A percentile compares a stretch with the other conserved stretches of the same genome.
Conservation (phyloP, 2,113 vertebrate genomes). For the Octodon degus region DNA sequence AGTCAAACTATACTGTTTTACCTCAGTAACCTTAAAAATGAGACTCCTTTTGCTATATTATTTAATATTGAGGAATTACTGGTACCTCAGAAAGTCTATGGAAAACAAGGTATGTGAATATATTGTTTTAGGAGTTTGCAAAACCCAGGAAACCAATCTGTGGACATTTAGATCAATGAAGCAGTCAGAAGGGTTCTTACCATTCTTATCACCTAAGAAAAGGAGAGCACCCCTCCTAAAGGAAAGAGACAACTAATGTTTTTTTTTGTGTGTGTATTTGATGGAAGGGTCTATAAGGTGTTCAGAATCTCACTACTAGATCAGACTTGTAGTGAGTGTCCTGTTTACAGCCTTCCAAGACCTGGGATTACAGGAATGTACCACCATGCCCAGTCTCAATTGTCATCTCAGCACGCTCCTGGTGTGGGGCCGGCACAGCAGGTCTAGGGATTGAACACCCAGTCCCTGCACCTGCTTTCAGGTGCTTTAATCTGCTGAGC, state of each 20-base stretch:
- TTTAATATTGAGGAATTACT: not conserved
- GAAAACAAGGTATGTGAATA: conserved; percentile 32
- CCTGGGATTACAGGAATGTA: no score
- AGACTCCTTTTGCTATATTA: not conserved
- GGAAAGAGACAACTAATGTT: not conserved
- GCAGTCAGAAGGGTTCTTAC: not conserved
- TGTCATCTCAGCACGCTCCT: no score
- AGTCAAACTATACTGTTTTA: not conserved
- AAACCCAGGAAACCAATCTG: not conserved
- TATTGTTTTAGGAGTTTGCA: not conserved
- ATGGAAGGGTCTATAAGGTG: no score
- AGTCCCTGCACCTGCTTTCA: no score
- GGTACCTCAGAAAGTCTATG: not conserved
- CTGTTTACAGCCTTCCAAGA: no score
- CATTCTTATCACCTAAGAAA: not conserved
- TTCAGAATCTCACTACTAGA: no score
- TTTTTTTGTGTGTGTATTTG: no score
- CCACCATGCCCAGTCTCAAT: no score
- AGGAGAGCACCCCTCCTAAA: not conserved
- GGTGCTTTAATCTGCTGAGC: no score
- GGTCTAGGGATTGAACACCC: no score
- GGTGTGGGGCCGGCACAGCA: no score
- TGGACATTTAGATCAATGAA: not conserved
- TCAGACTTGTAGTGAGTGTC: no score
- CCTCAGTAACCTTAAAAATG: not conserved